Evolutionary conservation across 2,113 vertebrate genomes (phyloP).

Genomic region (Cyphomyrus discorhynchus): DNA sequence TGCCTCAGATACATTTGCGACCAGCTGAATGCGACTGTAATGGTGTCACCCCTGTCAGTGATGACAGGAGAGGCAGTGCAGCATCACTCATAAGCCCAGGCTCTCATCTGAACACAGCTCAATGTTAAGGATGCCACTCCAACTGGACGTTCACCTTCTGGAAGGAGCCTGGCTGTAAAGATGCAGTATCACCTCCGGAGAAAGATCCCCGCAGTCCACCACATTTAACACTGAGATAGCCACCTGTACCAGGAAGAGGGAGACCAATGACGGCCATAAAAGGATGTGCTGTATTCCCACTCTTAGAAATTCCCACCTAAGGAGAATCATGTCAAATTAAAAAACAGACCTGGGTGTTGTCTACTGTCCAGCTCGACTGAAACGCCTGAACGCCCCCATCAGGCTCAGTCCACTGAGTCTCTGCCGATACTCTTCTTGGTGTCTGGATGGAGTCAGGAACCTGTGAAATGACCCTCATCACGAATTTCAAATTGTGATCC

Average conservation of each 20-base stretch:
- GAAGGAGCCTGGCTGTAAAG: not conserved
- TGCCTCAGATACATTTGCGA: constrained; percentile 34
- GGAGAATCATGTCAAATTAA: constrained; percentile 37
- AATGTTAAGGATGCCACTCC: not conserved
- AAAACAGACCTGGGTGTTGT: not conserved
- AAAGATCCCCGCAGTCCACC: constrained; percentile 27
- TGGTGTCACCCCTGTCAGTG: constrained; percentile 42
- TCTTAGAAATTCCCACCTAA: constrained; percentile 28
- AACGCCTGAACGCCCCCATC: not conserved
- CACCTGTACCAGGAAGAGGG: constrained; percentile 19
- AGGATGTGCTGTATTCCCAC: constrained; percentile 31
- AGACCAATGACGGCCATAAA: constrained; percentile 27
- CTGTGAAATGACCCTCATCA: not conserved
- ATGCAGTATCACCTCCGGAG: constrained; percentile 25
- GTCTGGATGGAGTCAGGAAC: not conserved
- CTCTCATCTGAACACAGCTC: constrained; percentile 29
- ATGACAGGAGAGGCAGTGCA: constrained; percentile 39
- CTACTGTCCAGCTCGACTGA: not conserved
- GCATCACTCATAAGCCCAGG: constrained; percentile 52
- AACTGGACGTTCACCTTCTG: not conserved
- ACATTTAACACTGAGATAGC: constrained; percentile 39
- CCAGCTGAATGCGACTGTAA: constrained; percentile 51
- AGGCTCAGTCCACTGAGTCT: not conserved
- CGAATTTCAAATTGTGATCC: not conserved
- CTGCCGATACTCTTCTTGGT: not conserved